These are phyloP conservation scores for Astatotilapia flaviijosephi DNA, from an alignment of 2,113 vertebrate species.

Conservation along the genomic window DNA sequence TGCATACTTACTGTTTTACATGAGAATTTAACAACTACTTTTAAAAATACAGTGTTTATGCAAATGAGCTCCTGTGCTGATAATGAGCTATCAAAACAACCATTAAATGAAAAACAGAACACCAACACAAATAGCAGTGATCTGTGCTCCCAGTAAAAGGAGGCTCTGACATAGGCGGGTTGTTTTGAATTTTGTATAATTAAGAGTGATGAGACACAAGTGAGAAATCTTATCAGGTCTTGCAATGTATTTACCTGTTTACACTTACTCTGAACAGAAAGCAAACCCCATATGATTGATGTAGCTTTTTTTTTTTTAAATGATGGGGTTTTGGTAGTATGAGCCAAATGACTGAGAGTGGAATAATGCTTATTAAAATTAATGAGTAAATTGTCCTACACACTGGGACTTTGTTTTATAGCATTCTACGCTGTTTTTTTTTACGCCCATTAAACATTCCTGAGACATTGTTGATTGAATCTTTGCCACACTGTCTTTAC, in stretches of 20 bases:
- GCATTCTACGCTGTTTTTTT: neutral
- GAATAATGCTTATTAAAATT: slow-evolving; percentile 1
- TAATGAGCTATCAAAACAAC: neutral
- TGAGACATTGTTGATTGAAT: slow-evolving; percentile 14
- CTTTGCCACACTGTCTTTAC: slow-evolving; percentile 1
- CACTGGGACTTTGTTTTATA: neutral
- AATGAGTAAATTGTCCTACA: slow-evolving; percentile 19
- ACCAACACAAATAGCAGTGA: neutral
- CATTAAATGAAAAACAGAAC: neutral
- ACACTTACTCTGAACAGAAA: neutral
- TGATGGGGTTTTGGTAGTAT: neutral
- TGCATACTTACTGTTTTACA: neutral
- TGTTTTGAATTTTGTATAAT: neutral
- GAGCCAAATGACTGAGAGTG: neutral
- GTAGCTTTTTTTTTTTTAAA: neutral
- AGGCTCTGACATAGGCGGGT: neutral
- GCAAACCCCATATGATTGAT: neutral
- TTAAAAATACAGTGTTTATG: neutral
- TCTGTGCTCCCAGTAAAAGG: neutral
- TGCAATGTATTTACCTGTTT: neutral
- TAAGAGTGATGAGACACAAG: neutral
- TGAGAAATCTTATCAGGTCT: neutral
- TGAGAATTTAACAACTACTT: neutral
- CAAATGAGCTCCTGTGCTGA: neutral
- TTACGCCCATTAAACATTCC: slow-evolving; percentile 4